Percentiles rank a stretch among this genome's conserved stretches.
phyloP scores from a whole-genome alignment of 2,888 invertebrate species.

The Microctonus brassicae region DNA sequence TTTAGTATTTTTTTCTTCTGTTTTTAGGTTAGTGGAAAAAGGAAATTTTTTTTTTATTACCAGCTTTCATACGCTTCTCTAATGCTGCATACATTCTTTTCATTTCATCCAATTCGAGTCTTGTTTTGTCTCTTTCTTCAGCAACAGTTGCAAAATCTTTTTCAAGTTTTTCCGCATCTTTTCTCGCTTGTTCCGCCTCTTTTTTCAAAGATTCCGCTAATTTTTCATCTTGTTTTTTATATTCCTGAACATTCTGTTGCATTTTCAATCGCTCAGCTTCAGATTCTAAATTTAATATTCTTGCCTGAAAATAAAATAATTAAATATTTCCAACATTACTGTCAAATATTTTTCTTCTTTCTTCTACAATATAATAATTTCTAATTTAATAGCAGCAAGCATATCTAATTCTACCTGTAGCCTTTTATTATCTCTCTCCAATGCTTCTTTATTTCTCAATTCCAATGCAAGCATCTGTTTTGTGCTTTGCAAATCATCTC shows the following conservation, averaged over 20 bases:
- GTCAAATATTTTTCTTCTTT: too few relatives aligned
- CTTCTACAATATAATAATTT: too few relatives aligned
- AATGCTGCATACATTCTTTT: slow-evolving; percentile 82
- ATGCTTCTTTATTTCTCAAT: slow-evolving; percentile 86
- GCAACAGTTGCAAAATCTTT: slow-evolving; percentile 83
- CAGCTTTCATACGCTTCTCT: slow-evolving; percentile 75
- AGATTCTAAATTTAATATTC: slow-evolving; percentile 85
- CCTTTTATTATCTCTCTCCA: slow-evolving; percentile 88
- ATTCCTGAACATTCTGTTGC: slow-evolving; percentile 55
- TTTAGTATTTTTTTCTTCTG: not conserved
- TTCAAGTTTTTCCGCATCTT: slow-evolving; percentile 84
- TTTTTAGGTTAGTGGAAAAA: not conserved
- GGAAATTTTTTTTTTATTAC: slow-evolving; percentile 46
- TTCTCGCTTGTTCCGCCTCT: slow-evolving; percentile 83
- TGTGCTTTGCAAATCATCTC: slow-evolving; percentile 92
- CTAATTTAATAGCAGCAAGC: not conserved
- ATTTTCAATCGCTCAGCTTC: slow-evolving; percentile 82
- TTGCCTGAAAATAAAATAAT: slow-evolving; percentile 70
- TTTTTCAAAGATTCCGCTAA: slow-evolving; percentile 79
- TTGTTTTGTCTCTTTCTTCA: slow-evolving; percentile 81
- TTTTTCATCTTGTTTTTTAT: slow-evolving; percentile 73
- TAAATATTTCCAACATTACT: not conserved
- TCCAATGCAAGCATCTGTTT: slow-evolving; percentile 92
- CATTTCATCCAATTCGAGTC: slow-evolving; percentile 84
- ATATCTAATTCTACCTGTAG: slow-evolving; percentile 68